Evolutionary conservation across 2,113 vertebrate species (phyloP).

Genomic region (Orcinus orca): DNA sequence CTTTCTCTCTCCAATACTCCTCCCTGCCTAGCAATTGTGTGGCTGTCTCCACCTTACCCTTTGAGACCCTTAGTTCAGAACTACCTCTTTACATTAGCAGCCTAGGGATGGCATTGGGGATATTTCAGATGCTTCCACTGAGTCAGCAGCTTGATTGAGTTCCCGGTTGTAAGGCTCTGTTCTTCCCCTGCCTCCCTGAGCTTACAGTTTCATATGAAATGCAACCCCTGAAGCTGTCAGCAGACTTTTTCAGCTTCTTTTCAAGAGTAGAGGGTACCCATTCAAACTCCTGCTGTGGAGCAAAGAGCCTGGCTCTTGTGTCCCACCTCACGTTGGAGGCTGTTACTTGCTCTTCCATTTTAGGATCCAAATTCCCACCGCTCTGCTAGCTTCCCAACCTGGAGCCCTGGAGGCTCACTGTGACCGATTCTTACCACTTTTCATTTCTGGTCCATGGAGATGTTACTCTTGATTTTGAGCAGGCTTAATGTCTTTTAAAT

Average conservation of each 20-base stretch:
- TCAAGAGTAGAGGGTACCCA: background rate
- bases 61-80: background rate
- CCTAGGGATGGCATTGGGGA: background rate
- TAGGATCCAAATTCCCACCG: background rate
- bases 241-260: background rate
- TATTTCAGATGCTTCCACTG: background rate
- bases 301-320: background rate
- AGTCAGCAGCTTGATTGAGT: background rate
- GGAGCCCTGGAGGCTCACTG: background rate
- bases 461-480: background rate
- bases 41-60: background rate
- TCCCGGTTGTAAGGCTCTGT: background rate
- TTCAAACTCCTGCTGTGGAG: background rate
- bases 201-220: background rate
- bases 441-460: background rate
- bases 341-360: background rate
- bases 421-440: background rate
- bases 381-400: background rate
- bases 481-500: background rate
- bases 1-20: background rate
- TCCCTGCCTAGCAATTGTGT: background rate
- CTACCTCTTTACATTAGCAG: background rate
- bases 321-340: background rate
- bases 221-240: background rate
- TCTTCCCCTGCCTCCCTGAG: background rate